A percentile compares a stretch with the other conserved stretches of the same genome.
These are phyloP conservation scores for Drosophila jambulina DNA, from an alignment of 1,140 invertebrate species.

Conservation along the genomic window DNA sequence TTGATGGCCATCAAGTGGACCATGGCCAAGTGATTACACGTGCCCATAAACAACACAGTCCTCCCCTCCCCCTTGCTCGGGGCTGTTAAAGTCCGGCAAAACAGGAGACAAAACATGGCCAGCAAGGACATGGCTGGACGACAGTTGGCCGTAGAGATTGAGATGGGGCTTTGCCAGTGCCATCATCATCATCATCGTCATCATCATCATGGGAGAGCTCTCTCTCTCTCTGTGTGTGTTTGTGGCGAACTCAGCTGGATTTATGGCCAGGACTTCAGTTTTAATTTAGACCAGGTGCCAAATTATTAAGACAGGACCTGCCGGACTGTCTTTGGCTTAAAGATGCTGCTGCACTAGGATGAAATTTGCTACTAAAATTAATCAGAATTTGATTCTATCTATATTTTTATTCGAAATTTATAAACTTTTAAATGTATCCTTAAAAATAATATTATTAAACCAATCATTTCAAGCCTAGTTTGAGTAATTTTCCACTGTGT, in stretches of 20 bases:
- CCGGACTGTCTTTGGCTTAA: neutral
- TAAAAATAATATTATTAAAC: neutral
- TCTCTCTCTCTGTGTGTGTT: neutral
- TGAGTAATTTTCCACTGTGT: neutral
- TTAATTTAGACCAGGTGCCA: slow-evolving; percentile 72
- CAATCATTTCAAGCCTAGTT: neutral
- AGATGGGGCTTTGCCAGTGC: slow-evolving; percentile 26
- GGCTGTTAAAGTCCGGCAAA: slow-evolving; percentile 48
- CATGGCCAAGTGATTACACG: slow-evolving; percentile 76
- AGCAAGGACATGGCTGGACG: slow-evolving; percentile 15
- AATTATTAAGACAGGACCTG: slow-evolving; percentile 61
- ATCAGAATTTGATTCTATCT: fast-evolving
- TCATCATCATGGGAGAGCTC: slow-evolving; percentile 10
- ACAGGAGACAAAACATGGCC: slow-evolving; percentile 46
- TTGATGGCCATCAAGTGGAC: slow-evolving; percentile 63
- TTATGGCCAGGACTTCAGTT: slow-evolving; percentile 72
- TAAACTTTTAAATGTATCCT: neutral
- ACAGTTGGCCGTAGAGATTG: slow-evolving; percentile 7
- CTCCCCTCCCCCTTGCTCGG: slow-evolving; percentile 3
- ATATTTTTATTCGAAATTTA: neutral
- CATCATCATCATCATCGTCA: slow-evolving; percentile 38
- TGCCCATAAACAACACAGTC: slow-evolving; percentile 68
- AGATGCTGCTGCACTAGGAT: neutral
- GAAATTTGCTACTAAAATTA: neutral
- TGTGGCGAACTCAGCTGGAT: slow-evolving; percentile 33